Conservation (phyloP, 2,113 vertebrate genomes). For the Myanophis thanlyinensis region DNA sequence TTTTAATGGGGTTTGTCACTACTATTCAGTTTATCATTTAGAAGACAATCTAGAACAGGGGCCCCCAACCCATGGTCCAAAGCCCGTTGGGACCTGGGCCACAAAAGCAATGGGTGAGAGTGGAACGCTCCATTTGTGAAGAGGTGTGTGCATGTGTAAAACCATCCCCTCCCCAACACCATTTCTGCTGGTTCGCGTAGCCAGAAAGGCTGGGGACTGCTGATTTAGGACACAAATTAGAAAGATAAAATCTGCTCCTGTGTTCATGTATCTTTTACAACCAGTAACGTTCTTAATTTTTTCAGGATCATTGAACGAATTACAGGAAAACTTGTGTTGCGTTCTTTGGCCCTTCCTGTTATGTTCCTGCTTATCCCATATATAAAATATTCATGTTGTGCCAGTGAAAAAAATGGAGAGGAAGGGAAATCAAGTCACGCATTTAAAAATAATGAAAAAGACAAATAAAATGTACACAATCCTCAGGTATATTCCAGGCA, state of each 20-base stretch:
- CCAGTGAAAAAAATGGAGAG: background rate
- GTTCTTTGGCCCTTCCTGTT: background rate
- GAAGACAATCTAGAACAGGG: background rate
- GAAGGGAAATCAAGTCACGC: background rate
- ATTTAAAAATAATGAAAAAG: background rate
- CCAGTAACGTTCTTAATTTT: background rate
- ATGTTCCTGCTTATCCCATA: too few relatives aligned
- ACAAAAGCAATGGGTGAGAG: background rate
- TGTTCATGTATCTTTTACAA: background rate
- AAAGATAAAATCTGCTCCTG: background rate
- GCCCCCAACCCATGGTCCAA: background rate
- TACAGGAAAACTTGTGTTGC: background rate
- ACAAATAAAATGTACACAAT: constrained; percentile 51
- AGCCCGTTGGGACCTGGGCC: background rate
- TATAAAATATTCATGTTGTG: background rate
- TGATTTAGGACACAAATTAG: background rate
- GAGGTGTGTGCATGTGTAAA: accelerated
- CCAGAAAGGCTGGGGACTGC: background rate
- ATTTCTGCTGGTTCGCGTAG: background rate
- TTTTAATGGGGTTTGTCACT: background rate
- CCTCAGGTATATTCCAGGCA: constrained; percentile 30
- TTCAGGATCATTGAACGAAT: background rate
- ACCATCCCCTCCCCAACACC: background rate
- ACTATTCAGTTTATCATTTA: background rate
- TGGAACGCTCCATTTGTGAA: background rate